Evolutionary conservation across 2,797 vertebrate species (phyloP), one percentile per base, ranked within the genome.

Genomic region (Myotis vivesi): DNA sequence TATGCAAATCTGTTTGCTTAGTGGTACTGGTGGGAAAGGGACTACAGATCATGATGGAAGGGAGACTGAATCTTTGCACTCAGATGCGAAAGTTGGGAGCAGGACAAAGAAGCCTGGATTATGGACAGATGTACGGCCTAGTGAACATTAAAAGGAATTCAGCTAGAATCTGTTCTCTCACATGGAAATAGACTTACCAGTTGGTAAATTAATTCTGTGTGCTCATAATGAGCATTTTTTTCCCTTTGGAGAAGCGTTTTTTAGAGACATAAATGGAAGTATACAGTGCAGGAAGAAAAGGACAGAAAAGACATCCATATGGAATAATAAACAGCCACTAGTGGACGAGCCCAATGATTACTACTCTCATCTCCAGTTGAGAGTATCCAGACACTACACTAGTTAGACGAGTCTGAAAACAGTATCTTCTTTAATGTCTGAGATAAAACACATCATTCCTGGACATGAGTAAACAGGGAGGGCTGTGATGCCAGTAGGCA

Each of bases 151-250:
- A 92, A 89, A 97, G 22, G 13, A 28, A 95, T 96, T 90, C 80
- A 92, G 75, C 38, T 66, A 71, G 96, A 97, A 96, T 96, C 95
- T 96, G 91, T 93, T 91, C 79, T 64, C 44, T 72, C 3, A 3
- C 30, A 33, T n/a, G 79, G 92, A 94, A 79, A 38, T 81, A 97
- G 86, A 94, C 71, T 64, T 95, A 95, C 92, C 93, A 91, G 77
- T 97, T 97, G 97, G 94, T 92, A 97, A 96, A 95, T 98, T 97
- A 97, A 95, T 95, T 94, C 96, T 92, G 4, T 94, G 66, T 73
- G 81, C 46, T 96, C 51, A 36, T 98, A 98, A 96, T 97, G 80
- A 95, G 85, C 38, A 69, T 88, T 51, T 96, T 96, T 94, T 82
- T 5, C 28, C 66, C 57, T 81, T 97, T 94, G 83, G 85, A 95